phyloP scores from a whole-genome alignment of 2,113 vertebrate species.

The Mustela lutreola region DNA sequence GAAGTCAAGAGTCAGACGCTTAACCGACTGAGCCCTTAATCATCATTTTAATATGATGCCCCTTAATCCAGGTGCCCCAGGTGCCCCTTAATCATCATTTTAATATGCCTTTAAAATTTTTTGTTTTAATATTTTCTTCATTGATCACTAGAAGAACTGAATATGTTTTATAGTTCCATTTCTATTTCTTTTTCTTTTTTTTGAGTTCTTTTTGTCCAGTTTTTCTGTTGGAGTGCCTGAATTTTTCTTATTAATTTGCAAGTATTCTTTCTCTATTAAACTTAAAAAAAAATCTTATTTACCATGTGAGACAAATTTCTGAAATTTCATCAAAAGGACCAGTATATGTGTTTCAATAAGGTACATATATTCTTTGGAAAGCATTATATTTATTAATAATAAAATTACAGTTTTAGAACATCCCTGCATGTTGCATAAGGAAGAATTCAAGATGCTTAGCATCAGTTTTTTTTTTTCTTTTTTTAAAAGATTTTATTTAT shows the following conservation, averaged over 20 bases:
- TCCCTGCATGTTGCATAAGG: neutral
- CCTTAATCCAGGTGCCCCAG: too few relatives aligned
- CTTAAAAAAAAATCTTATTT: neutral
- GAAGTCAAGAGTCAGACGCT: neutral
- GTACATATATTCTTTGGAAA: constrained; percentile 20
- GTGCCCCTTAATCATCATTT: neutral
- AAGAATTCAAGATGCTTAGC: neutral
- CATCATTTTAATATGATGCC: neutral
- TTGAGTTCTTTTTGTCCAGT: neutral
- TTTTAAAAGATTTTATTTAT: neutral
- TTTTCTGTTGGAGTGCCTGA: neutral
- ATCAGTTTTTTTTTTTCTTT: neutral
- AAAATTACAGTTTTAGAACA: neutral
- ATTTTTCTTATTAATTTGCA: constrained; percentile 18
- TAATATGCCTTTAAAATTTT: constrained; percentile 21
- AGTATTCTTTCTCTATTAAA: constrained; percentile 10
- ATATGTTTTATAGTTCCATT: constrained; percentile 18
- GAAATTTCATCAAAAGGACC: neutral
- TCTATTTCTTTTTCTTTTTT: neutral
- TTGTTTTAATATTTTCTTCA: neutral
- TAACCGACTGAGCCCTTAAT: neutral
- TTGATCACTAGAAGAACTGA: neutral
- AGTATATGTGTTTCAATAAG: neutral
- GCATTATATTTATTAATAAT: constrained; percentile 18
- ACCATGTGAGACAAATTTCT: neutral